phyloP scores from a whole-genome alignment of 2,888 invertebrate species.

The Leptodirus hochenwartii region DNA sequence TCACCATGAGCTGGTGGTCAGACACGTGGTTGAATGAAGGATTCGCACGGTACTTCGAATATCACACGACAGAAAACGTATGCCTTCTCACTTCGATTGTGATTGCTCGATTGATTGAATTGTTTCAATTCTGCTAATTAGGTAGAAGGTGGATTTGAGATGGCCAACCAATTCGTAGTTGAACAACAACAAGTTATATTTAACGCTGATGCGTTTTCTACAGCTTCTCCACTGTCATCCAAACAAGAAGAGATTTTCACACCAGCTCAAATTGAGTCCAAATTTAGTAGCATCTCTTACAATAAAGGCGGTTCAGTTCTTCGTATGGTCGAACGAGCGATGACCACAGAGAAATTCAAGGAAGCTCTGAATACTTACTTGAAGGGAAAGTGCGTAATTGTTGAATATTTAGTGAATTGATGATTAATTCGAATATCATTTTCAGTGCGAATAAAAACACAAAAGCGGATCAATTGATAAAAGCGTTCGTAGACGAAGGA shows the following conservation, averaged over 20 bases:
- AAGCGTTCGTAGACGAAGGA: constrained; percentile 19
- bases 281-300: constrained; percentile 50
- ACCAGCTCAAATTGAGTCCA: constrained; percentile 35
- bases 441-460: constrained; percentile 6
- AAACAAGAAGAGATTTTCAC: constrained; percentile 31
- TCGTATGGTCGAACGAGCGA: constrained; percentile 46
- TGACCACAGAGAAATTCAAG: constrained; percentile 34
- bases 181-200: constrained; percentile 49
- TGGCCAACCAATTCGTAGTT: constrained; percentile 49
- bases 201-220: constrained; percentile 34
- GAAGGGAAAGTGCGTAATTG: constrained; percentile 27
- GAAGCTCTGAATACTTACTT: constrained; percentile 38
- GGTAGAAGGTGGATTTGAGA: constrained; percentile 43
- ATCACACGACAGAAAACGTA: constrained; percentile 39
- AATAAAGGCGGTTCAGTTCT: constrained; percentile 40
- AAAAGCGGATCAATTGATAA: constrained; percentile 31
- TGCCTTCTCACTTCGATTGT: constrained; percentile 28
- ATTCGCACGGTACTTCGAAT: constrained; percentile 57
- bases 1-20: constrained; percentile 60
- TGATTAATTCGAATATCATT: not conserved
- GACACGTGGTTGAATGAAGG: constrained; percentile 59
- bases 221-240: constrained; percentile 37
- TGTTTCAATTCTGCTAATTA: constrained; percentile 17
- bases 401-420: not conserved
- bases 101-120: constrained; percentile 14